Evolutionary conservation across 37 sponge, comb jelly and placozoan genomes (phyloP), one percentile per base, ranked within the genome.

Genomic region (Chondrilla cf. caribensis): DNA sequence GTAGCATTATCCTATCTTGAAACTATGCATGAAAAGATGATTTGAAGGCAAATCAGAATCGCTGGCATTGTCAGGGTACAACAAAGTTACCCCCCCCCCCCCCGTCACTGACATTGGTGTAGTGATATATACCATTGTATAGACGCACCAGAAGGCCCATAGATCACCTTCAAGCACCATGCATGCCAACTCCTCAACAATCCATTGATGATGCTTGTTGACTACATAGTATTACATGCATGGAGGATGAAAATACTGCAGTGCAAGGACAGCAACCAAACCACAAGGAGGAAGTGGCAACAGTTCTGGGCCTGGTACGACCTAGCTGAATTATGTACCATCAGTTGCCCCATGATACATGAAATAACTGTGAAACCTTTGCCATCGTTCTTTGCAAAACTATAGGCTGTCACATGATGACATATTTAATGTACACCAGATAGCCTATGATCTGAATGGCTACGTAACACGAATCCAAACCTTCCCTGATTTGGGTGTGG

Each of bases 401-500:
- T 24, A 70, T n/a, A 39, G 84, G n/a, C 28, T 88, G 21, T 83
- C 84, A 26, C 88, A 83, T 36, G 88, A 88, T 79, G 59, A 58
- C 42, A 58, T 88, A 2, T 83, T 58, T 58, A 83, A 88, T 66
- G 55, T 88, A 21, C 88, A 88, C 58, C 79, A 83, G 47, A 60
- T 88, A 32, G 71, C 84, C 8, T 83, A 82, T 24, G 84, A 88
- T 58, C 15, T 81, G 19, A 38, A 58, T 28, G 83, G 70, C 55
- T 87, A 81, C 55, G 80, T 87, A 3, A 39, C 47, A 42, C 24
- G 39, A 8, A 77, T 82, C 17, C 59, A 39, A 77, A 87, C 88
- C 3, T 87, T 54, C 36, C 88, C 88, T 39, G 88, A 87, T 82
- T 38, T 87, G 33, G 67, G 28, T 28, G 54, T 82, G 17, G 64